Conservation (phyloP, 1,140 invertebrate species). For the Mizuhopecten yessoensis region DNA sequence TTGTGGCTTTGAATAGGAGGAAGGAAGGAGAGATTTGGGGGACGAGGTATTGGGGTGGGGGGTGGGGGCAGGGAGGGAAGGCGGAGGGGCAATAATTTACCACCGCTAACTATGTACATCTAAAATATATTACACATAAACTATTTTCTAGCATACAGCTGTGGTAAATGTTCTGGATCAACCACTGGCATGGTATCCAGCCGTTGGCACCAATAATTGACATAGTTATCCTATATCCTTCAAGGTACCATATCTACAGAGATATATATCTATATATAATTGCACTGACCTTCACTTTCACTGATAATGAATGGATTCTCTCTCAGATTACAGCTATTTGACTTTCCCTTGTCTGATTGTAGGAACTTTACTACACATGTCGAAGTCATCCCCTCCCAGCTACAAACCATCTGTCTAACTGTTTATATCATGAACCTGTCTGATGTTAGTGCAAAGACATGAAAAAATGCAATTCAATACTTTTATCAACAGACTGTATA, state of each 20-base stretch:
- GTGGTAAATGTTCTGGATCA: background rate
- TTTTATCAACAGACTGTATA: slow-evolving; percentile 2
- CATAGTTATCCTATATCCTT: background rate
- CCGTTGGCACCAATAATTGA: background rate
- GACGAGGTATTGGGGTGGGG: no score
- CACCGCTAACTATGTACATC: background rate
- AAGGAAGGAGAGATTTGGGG: no score
- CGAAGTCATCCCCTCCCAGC: background rate
- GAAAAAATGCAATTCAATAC: slow-evolving; percentile 39
- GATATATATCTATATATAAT: background rate
- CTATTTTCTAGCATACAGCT: background rate
- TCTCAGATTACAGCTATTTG: background rate
- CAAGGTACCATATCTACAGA: background rate
- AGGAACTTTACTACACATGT: background rate
- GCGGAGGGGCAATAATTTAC: no score
- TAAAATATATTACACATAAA: background rate
- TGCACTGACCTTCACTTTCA: background rate
- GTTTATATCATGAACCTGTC: slow-evolving; percentile 7
- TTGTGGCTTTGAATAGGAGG: no score
- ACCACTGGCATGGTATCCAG: background rate
- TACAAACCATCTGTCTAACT: slow-evolving; percentile 1
- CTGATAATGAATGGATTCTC: no score
- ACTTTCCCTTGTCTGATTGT: background rate
- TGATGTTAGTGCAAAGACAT: background rate
- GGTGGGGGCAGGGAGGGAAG: no score